These are phyloP conservation scores for Neoniphon sammara DNA, from an alignment of 2,797 vertebrate species.

Conservation along the genomic window DNA sequence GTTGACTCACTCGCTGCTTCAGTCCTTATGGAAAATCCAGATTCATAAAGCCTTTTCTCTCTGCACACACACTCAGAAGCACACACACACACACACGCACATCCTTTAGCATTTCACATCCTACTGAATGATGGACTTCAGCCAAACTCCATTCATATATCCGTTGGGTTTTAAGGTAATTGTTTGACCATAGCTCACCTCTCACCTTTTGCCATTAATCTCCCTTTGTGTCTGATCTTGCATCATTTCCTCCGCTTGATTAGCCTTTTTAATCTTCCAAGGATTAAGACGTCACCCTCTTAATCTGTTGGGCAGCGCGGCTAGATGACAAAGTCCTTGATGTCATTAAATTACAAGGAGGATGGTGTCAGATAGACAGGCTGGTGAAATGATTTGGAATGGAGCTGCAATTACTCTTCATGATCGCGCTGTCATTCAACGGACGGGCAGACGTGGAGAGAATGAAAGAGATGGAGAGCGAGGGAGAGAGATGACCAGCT, in stretches of 20 bases:
- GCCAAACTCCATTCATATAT: background rate
- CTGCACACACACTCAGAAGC: background rate
- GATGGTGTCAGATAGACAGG: constrained; percentile 44
- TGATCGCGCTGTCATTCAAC: constrained; percentile 33
- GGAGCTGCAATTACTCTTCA: constrained; percentile 48
- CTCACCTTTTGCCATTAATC: constrained; percentile 43
- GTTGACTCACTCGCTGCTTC: constrained; percentile 25
- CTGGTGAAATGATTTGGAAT: constrained; percentile 25
- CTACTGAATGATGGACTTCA: background rate
- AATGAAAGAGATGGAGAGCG: too few relatives aligned
- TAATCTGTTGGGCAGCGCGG: constrained; percentile 42
- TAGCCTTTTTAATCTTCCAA: constrained; percentile 41
- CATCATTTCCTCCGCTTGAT: constrained; percentile 27
- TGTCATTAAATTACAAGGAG: constrained; percentile 42
- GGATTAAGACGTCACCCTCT: constrained; percentile 23
- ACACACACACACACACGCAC: constrained; percentile 5
- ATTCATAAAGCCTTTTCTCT: constrained; percentile 36
- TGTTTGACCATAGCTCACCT: constrained; percentile 27
- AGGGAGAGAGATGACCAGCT: constrained; percentile 11
- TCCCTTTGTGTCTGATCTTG: constrained; percentile 24
- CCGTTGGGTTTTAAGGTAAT: constrained; percentile 10
- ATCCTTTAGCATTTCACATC: background rate
- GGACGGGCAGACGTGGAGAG: background rate
- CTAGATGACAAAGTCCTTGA: constrained; percentile 40
- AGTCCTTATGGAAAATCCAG: constrained; percentile 29